A percentile compares a stretch with the other conserved stretches of the same genome.
Evolutionary conservation across 2,797 vertebrate species (phyloP).

Genomic region (Parotocinclus haroldoi): DNA sequence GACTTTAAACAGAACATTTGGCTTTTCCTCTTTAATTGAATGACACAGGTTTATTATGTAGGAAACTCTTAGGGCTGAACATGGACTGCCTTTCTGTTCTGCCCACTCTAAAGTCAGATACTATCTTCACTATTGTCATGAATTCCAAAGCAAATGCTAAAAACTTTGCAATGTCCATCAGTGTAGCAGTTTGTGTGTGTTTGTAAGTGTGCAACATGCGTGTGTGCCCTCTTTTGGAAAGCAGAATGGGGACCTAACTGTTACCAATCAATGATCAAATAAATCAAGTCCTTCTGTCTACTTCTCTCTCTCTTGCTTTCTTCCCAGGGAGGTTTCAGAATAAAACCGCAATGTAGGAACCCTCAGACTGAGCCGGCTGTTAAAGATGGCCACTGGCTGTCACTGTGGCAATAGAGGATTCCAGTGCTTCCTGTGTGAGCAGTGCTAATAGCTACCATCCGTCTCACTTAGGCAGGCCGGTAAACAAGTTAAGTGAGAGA

Average conservation of each 20-base stretch:
- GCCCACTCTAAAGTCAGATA: constrained; percentile 22
- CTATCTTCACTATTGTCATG: constrained; percentile 13
- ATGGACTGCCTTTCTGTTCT: constrained; percentile 28
- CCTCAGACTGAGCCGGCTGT: constrained; percentile 16
- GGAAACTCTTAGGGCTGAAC: constrained; percentile 36
- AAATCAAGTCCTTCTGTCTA: constrained; percentile 21
- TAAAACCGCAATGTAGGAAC: constrained; percentile 22
- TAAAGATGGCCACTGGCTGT: constrained; percentile 23
- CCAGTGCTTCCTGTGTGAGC: constrained; percentile 30
- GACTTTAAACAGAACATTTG: constrained; percentile 44
- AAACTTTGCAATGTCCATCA: neutral
- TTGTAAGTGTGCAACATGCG: constrained; percentile 20
- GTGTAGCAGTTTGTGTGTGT: constrained; percentile 15
- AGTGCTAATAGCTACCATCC: constrained; percentile 38
- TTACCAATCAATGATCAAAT: constrained; percentile 38
- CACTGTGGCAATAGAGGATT: neutral
- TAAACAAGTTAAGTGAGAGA: constrained; percentile 19
- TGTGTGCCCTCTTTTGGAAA: constrained; percentile 14
- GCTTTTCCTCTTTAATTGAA: constrained; percentile 42
- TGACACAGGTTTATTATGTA: constrained; percentile 39
- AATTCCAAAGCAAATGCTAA: constrained; percentile 30
- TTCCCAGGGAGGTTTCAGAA: neutral
- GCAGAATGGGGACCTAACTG: constrained; percentile 37
- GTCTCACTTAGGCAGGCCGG: constrained; percentile 9
- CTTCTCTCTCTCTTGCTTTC: constrained; percentile 7